A percentile compares a stretch with the other conserved stretches of the same genome.
phyloP scores from a whole-genome alignment of 1,140 invertebrate genomes.

The Sarcophaga peregrina region DNA sequence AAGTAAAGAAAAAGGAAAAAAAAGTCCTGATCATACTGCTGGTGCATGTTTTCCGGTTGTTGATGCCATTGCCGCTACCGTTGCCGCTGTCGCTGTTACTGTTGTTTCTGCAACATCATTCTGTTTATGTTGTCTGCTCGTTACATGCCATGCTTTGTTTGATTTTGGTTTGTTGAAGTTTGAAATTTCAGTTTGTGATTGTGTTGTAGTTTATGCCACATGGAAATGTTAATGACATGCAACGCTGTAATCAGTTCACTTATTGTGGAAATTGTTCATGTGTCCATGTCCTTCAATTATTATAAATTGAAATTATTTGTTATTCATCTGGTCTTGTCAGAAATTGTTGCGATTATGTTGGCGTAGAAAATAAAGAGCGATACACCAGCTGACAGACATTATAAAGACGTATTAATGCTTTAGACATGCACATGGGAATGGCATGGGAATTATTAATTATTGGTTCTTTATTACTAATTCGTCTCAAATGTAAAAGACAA shows the following conservation, averaged over 20 bases:
- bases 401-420: no score
- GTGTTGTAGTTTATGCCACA: neutral
- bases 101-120: neutral
- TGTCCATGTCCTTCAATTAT: constrained; percentile 21
- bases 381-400: no score
- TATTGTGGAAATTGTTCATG: constrained; percentile 11
- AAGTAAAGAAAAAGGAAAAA: no score
- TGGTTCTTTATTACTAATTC: no score
- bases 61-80: neutral
- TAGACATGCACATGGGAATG: no score
- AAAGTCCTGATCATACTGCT: neutral
- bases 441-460: no score
- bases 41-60: neutral
- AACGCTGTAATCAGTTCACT: constrained; percentile 16
- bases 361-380: no score
- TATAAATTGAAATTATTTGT: neutral
- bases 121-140: neutral
- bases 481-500: no score
- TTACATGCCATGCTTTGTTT: neutral
- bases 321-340: neutral
- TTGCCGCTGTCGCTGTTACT: no score
- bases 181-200: neutral
- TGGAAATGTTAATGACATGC: constrained; percentile 19
- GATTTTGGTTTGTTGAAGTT: neutral
- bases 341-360: neutral